Evolutionary conservation across 2,888 invertebrate genomes (phyloP).

Genomic region (Acleris cristana): DNA sequence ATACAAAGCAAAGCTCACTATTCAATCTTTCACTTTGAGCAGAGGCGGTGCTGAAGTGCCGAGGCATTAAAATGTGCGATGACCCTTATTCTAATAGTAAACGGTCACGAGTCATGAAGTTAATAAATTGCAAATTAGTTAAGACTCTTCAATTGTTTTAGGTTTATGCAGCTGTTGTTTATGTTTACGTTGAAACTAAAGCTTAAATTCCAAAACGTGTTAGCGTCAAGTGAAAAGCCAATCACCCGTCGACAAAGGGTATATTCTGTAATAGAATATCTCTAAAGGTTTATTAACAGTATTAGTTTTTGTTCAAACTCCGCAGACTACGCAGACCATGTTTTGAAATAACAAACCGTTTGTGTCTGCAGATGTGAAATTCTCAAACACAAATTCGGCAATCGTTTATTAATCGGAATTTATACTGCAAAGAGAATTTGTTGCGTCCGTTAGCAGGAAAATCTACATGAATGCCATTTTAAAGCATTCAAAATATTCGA

Average conservation of each 20-base stretch:
- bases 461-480: too few relatives aligned
- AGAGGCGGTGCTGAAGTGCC: too few relatives aligned
- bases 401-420: background rate
- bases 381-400: background rate
- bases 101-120: background rate
- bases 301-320: slow-evolving; percentile 7
- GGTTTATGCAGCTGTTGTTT: slow-evolving; percentile 8
- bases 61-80: too few relatives aligned
- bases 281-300: slow-evolving; percentile 1
- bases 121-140: slow-evolving; percentile 27
- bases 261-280: slow-evolving; percentile 6
- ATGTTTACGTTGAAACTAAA: slow-evolving; percentile 11
- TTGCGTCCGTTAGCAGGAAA: background rate
- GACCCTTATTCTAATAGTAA: background rate
- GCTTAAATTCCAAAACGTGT: background rate
- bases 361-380: background rate
- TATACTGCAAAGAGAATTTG: background rate
- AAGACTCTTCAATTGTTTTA: background rate
- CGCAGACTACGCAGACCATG: slow-evolving; percentile 4
- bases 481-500: background rate
- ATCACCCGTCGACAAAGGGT: slow-evolving; percentile 5
- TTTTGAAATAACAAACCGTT: background rate
- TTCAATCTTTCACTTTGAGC: too few relatives aligned
- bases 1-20: too few relatives aligned
- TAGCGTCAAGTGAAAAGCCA: slow-evolving; percentile 14